A percentile compares a stretch with the other conserved stretches of the same genome.
These are phyloP conservation scores for Rhabdomys dilectus DNA, from an alignment of 2,113 vertebrate genomes.

Conservation along the genomic window DNA sequence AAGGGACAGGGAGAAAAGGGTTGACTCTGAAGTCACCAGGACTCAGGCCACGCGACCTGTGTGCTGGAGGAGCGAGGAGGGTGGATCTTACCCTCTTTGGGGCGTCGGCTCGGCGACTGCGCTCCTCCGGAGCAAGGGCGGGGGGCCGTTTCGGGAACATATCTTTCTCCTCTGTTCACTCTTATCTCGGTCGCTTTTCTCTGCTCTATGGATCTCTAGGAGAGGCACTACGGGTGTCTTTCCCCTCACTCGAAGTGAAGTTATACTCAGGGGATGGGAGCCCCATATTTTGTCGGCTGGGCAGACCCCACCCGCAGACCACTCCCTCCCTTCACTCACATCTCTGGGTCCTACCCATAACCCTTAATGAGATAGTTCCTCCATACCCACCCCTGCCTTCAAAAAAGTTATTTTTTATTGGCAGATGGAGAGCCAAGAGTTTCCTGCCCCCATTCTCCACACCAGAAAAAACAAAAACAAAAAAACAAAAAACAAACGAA, in stretches of 20 bases:
- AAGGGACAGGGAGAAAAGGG: background rate
- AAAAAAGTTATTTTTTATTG: background rate
- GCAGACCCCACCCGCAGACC: slow-evolving; percentile 78
- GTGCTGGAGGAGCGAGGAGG: background rate
- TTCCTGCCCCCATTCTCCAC: background rate
- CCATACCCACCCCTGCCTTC: background rate
- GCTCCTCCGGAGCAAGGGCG: slow-evolving; percentile 80
- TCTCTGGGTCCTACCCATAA: slow-evolving; percentile 72
- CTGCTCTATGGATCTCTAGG: background rate
- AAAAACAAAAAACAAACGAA: background rate
- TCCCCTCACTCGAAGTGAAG: slow-evolving; percentile 53
- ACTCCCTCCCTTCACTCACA: slow-evolving; percentile 52
- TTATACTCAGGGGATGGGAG: slow-evolving; percentile 38
- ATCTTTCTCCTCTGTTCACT: slow-evolving; percentile 31
- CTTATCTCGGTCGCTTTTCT: background rate
- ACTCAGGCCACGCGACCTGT: background rate
- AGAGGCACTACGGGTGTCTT: background rate
- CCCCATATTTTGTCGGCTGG: slow-evolving; percentile 60
- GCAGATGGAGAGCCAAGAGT: background rate
- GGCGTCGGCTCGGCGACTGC: slow-evolving; percentile 77
- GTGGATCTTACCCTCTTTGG: slow-evolving; percentile 84
- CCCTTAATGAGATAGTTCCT: slow-evolving; percentile 16
- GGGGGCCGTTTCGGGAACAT: slow-evolving; percentile 85
- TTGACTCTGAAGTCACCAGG: background rate
- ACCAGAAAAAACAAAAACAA: background rate